Evolutionary conservation across 1,140 invertebrate genomes (phyloP).

Genomic region (Myzus persicae): DNA sequence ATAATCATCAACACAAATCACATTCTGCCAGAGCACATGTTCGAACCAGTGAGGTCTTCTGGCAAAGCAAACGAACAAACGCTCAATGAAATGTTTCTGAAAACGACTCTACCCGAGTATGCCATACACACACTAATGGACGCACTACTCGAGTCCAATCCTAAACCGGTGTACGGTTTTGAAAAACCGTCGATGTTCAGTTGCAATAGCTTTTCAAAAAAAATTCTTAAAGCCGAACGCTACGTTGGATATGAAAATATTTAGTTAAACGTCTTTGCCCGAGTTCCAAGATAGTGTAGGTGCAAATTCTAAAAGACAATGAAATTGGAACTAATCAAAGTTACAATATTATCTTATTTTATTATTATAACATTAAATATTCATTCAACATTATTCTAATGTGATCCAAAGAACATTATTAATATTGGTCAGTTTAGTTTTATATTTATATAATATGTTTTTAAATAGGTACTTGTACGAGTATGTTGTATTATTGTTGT

Average conservation of each 20-base stretch:
- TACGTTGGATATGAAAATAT: background rate
- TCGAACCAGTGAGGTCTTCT: background rate
- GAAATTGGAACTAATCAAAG: background rate
- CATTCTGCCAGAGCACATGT: slow-evolving; percentile 25
- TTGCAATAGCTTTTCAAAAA: background rate
- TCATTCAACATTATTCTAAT: background rate
- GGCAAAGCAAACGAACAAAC: background rate
- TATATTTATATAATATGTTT: slow-evolving; percentile 2
- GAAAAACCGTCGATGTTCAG: slow-evolving; percentile 26
- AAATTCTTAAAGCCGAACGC: background rate
- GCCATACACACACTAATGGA: slow-evolving; percentile 18
- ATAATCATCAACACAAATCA: slow-evolving; percentile 20
- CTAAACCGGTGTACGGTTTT: slow-evolving; percentile 18
- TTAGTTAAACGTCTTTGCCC: background rate
- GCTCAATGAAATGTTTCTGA: background rate
- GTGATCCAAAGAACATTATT: slow-evolving; percentile 1
- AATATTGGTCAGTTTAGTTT: background rate
- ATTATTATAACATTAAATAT: background rate
- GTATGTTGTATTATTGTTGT: background rate
- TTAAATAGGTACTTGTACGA: background rate
- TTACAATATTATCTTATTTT: background rate
- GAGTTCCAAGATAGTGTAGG: background rate
- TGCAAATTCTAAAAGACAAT: background rate
- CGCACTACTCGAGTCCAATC: slow-evolving; percentile 23
- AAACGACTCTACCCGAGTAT: background rate